Evolutionary conservation across 2,113 vertebrate genomes (phyloP).

Genomic region (Tilapia sparmanii): DNA sequence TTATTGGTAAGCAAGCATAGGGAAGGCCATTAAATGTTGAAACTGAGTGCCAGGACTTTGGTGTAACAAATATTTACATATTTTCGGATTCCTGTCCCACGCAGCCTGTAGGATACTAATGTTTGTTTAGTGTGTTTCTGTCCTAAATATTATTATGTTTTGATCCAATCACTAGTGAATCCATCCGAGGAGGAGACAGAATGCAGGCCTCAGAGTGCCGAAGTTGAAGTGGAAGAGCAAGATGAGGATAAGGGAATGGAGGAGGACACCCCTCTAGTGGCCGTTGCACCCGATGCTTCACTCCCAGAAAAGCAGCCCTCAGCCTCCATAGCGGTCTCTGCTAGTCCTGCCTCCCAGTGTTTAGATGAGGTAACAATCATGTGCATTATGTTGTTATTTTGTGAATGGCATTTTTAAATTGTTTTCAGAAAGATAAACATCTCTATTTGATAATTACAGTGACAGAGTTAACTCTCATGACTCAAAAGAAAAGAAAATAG

Average conservation of each 20-base stretch:
- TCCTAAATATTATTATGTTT: neutral
- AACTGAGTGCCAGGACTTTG: neutral
- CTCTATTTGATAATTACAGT: neutral
- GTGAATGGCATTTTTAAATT: neutral
- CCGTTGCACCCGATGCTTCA: constrained; percentile 56
- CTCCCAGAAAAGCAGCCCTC: constrained; percentile 55
- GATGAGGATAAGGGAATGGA: neutral
- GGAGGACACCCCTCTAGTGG: constrained; percentile 29
- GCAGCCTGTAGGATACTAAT: neutral
- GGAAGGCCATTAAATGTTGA: neutral
- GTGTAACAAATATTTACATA: neutral
- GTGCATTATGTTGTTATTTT: neutral
- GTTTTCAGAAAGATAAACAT: neutral
- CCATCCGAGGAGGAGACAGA: constrained; percentile 28
- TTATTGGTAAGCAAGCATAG: neutral
- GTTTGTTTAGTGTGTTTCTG: neutral
- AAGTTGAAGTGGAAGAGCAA: constrained; percentile 21
- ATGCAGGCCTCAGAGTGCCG: neutral
- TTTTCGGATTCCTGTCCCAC: neutral
- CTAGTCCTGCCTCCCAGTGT: constrained; percentile 73
- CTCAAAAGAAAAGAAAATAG: neutral
- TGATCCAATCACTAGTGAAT: constrained; percentile 63
- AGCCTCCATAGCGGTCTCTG: constrained; percentile 27
- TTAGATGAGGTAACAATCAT: constrained; percentile 80
- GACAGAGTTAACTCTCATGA: neutral